phyloP scores from a whole-genome alignment of 2,888 invertebrate species.

The Busseola fusca region DNA sequence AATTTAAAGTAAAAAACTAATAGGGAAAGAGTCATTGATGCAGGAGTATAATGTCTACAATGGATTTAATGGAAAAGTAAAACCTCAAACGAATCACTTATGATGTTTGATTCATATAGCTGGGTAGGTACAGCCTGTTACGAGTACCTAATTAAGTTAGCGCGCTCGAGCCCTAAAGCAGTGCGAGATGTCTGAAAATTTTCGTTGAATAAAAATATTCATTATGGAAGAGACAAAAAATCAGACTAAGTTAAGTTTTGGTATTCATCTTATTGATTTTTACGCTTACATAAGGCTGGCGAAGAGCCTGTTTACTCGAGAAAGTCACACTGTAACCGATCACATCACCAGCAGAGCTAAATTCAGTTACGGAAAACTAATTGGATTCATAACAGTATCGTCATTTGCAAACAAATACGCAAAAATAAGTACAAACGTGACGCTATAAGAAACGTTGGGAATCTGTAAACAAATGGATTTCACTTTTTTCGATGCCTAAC shows the following conservation, averaged over 20 bases:
- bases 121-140: background rate
- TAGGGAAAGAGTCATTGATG: no score
- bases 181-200: background rate
- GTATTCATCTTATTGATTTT: conserved; percentile 22
- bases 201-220: no score
- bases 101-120: background rate
- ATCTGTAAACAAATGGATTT: conserved; percentile 53
- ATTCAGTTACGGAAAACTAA: conserved; percentile 38
- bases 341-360: conserved; percentile 30
- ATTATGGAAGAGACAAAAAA: background rate
- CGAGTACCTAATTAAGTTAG: background rate
- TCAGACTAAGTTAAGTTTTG: conserved; percentile 8
- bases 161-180: background rate
- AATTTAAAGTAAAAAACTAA: no score
- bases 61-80: background rate
- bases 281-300: conserved; percentile 38
- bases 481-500: conserved; percentile 63
- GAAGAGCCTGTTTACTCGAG: conserved; percentile 25
- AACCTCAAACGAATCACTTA: background rate
- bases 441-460: conserved; percentile 36
- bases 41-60: no score
- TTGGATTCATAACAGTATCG: conserved; percentile 33
- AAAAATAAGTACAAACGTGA: conserved; percentile 39
- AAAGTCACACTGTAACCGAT: conserved; percentile 41
- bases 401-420: conserved; percentile 49